Base-by-base conservation (phyloP, 2,888 invertebrate genomes). In the Lasius fuliginosus region DNA sequence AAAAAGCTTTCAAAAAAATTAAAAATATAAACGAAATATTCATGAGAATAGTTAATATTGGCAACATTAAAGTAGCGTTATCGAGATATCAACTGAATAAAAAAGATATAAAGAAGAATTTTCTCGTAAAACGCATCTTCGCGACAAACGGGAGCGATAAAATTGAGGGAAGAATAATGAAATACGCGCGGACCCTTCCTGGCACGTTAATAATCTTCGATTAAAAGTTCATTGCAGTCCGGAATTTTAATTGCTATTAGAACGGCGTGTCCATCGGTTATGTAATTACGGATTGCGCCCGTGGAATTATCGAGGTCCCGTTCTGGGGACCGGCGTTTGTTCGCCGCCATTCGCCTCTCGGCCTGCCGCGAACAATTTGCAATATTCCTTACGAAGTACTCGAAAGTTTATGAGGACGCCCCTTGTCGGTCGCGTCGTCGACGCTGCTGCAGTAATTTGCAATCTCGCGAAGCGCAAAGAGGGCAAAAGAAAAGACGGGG, bases 181-280 rank as follows among this genome's bases (percentile, higher is more conserved):
- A 81, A 81, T 71, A 71, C 69, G 30, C 46, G 30, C 30, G 56
- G 4, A 18, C 23, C 30, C 68, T 60, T 60, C 69, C 77, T 76
- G 87, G 60, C 81, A 84, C 82, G 86, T 87, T 90, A 92, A 92
- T 92, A 91, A 88, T 76, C 75, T 77, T 86, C 88, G 87, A 88
- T 88, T 88, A 90, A 89, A 90, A 91, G 90, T 92, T 92, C 89
- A 91, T 92, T 89, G 88, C 88, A 86, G 87, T 46, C 83, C 36
- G 90, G 90, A 91, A 92, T 92, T 93, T 91, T 90, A 92, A 92
- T 93, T 92, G 90, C 90, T 91, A 93, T 93, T 84, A 92, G 86
- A 85, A 58, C 82, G 86, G 88, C 87, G 86, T 89, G 87, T 86
- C 87, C 85, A 88, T 88, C 89, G 86, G 88, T 89, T 87, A 90